These are phyloP conservation scores for Xiphorhynchus elegans DNA, from an alignment of 2,113 vertebrate species.

Conservation along the genomic window DNA sequence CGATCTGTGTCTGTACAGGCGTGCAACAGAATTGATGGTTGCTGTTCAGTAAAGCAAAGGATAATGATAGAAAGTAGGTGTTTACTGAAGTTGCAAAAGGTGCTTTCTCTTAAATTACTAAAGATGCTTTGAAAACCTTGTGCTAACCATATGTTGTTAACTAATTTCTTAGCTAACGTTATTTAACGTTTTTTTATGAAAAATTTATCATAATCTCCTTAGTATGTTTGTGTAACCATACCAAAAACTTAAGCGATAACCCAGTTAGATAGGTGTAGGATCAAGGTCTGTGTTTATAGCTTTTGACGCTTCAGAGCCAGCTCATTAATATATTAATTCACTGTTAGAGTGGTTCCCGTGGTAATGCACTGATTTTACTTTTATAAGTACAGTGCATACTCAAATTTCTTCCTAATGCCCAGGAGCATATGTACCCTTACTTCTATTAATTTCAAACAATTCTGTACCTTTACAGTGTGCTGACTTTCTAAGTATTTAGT, in stretches of 20 bases:
- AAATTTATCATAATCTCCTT: neutral
- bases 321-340: neutral
- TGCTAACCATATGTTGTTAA: neutral
- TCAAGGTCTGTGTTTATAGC: neutral
- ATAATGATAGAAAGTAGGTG: neutral
- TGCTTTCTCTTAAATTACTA: neutral
- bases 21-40: neutral
- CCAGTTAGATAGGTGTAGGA: neutral
- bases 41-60: neutral
- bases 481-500: neutral
- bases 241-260: neutral
- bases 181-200: neutral
- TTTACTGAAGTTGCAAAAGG: neutral
- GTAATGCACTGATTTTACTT: neutral
- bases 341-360: neutral
- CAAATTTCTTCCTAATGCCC: neutral
- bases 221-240: neutral
- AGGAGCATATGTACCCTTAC: neutral
- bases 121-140: neutral
- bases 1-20: neutral
- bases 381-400: neutral
- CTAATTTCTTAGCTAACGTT: neutral
- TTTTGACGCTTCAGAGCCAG: neutral
- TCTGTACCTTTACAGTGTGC: neutral
- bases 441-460: neutral